Percentiles rank a stretch among this genome's conserved stretches.
Evolutionary conservation across 2,113 vertebrate species (phyloP).

Genomic region (Pelecanus crispus): DNA sequence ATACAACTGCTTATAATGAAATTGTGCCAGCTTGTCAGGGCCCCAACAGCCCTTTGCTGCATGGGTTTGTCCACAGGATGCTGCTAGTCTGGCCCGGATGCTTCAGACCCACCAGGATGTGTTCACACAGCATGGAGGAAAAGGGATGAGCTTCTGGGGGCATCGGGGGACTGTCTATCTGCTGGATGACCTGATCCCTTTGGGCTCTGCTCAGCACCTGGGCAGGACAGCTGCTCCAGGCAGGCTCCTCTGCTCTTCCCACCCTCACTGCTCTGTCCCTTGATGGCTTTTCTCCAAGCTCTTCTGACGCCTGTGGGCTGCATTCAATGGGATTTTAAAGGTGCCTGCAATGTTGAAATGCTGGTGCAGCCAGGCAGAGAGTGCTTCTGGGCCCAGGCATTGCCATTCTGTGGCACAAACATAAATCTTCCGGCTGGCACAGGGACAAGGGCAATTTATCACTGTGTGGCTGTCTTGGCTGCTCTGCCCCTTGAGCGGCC

Average conservation of each 20-base stretch:
- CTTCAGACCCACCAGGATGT: neutral
- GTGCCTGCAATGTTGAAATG: neutral
- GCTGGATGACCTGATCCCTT: neutral
- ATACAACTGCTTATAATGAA: accelerated
- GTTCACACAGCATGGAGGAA: neutral
- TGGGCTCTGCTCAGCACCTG: neutral
- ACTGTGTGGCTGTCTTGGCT: accelerated
- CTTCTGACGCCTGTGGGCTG: neutral
- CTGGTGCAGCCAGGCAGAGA: neutral
- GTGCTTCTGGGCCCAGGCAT: neutral
- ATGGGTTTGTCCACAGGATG: neutral
- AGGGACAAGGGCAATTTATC: neutral
- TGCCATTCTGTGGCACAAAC: neutral
- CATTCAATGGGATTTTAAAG: neutral
- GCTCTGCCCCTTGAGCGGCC: neutral
- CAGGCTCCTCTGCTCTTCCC: neutral
- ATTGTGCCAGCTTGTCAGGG: neutral
- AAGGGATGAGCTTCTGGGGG: neutral
- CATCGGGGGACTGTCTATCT: neutral
- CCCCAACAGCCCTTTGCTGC: neutral
- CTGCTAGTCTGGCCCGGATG: neutral
- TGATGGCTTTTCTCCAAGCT: neutral
- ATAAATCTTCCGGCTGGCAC: neutral
- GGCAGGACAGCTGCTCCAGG: neutral
- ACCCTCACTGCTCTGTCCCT: neutral